Conservation (phyloP, 2,113 vertebrate genomes). For the Panthera leo region DNA sequence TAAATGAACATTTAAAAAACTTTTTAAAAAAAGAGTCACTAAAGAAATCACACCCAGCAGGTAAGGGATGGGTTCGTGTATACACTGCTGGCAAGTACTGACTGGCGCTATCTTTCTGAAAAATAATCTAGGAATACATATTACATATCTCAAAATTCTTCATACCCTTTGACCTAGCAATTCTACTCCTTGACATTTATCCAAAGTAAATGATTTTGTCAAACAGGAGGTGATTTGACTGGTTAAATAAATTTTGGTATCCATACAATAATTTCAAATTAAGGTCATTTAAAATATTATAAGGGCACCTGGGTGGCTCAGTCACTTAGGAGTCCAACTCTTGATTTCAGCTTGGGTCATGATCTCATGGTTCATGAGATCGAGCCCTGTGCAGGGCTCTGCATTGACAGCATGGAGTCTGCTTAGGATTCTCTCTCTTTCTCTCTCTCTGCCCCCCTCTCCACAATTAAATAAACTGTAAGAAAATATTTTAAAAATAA, state of each 20-base stretch:
- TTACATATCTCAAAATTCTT: slow-evolving; percentile 37
- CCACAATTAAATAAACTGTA: too few species aligned
- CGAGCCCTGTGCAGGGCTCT: too few species aligned
- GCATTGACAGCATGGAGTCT: too few species aligned
- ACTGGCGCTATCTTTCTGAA: background rate
- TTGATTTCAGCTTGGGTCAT: too few species aligned
- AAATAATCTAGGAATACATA: slow-evolving; percentile 20
- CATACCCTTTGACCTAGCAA: slow-evolving; percentile 22
- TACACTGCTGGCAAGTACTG: background rate
- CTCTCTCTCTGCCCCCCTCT: too few species aligned
- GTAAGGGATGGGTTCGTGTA: background rate
- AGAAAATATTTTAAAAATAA: too few species aligned
- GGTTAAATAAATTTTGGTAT: slow-evolving; percentile 17
- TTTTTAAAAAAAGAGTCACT: background rate
- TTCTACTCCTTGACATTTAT: slow-evolving; percentile 42
- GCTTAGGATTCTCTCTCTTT: too few species aligned
- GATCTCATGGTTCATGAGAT: too few species aligned
- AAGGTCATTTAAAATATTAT: background rate
- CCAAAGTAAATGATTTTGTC: slow-evolving; percentile 5
- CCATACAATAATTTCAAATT: background rate
- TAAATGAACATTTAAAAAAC: too few species aligned
- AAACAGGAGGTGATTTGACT: background rate
- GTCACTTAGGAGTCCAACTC: too few species aligned
- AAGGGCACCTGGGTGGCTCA: too few species aligned
- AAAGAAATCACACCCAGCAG: background rate